These are phyloP conservation scores for Nasonia longicornis DNA, from an alignment of 1,140 invertebrate species.

Conservation along the genomic window DNA sequence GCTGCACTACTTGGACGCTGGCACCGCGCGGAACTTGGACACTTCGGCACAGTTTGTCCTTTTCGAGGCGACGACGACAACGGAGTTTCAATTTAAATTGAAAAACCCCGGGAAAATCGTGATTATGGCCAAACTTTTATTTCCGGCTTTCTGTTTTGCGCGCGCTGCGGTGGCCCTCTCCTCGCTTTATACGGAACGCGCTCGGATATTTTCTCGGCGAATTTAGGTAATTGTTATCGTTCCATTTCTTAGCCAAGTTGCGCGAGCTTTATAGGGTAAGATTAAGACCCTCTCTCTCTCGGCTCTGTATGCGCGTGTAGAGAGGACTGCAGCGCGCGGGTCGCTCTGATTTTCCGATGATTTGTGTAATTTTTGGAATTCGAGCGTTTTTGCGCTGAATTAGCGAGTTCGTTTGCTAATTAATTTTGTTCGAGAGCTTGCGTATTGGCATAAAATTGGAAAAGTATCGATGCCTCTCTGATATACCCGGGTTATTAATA, in stretches of 20 bases:
- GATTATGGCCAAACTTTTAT: conserved; percentile 37
- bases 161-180: too few species aligned
- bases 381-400: too few species aligned
- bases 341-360: too few species aligned
- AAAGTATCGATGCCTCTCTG: too few species aligned
- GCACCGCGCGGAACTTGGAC: neutral
- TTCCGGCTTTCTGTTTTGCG: conserved; percentile 4
- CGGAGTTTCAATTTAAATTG: conserved; percentile 42
- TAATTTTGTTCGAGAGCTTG: too few species aligned
- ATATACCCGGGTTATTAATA: too few species aligned
- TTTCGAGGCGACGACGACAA: neutral
- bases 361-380: too few species aligned
- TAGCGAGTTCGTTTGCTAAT: too few species aligned
- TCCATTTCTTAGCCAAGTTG: neutral
- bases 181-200: neutral
- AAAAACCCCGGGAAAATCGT: conserved; percentile 30
- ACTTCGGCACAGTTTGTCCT: conserved; percentile 15
- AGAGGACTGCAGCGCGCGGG: neutral
- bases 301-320: neutral
- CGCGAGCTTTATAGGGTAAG: neutral
- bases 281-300: neutral
- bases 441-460: too few species aligned
- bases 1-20: neutral
- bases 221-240: conserved; percentile 38
- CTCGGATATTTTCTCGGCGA: neutral